Evolutionary conservation across 2,797 vertebrate genomes (phyloP), one percentile per base, ranked within the genome.

Genomic region (Arrhamphus sclerolepis): DNA sequence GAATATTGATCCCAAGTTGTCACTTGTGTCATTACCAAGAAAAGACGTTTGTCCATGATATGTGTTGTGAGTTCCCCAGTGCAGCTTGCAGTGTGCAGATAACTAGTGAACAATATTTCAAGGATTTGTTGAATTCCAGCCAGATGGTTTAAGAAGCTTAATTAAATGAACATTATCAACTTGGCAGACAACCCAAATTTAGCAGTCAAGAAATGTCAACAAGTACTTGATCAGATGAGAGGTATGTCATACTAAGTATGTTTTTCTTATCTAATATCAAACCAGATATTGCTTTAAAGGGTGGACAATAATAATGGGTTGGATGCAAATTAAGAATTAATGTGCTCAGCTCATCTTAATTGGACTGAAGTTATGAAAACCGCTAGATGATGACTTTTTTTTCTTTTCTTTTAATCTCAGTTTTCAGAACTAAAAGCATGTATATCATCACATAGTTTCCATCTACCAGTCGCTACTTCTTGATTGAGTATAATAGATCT

Each of bases 131-230:
- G 13, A 38, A 38, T 38, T 14, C 34, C 34, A 56, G 66, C 70
- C 82, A 80, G 48, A 56, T 72, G 54, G 58, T 56, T 66, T 67
- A 53, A 68, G 46, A n/a, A 54, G 50, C 52, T 56, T 70, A 75
- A 85, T 81, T 38, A 69, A 75, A 70, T 66, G 26, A 60, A 70
- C 51, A 57, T 79, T 70, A 58, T 78, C n/a, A 42, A 60, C 46
- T 76, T 81, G 71, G 34, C 34, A 38, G 13, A 38, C 13, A 13
- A 38, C 34, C 34, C 13, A 16, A 38, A 38, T 38, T n/a, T 38
- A 38, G 34, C 34, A 38, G 34, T 38, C 34, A 38, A 43, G 19
- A 6, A 60, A 56, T 65, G 50, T 80, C 64, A 68, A 59, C 65
- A 71, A 53, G 44, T 20, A 46, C 21, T 40, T 50, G 26, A 63